Percentiles rank a stretch among this genome's conserved stretches.
Evolutionary conservation across 1,140 invertebrate species (phyloP).

Genomic region (Pinna nobilis): DNA sequence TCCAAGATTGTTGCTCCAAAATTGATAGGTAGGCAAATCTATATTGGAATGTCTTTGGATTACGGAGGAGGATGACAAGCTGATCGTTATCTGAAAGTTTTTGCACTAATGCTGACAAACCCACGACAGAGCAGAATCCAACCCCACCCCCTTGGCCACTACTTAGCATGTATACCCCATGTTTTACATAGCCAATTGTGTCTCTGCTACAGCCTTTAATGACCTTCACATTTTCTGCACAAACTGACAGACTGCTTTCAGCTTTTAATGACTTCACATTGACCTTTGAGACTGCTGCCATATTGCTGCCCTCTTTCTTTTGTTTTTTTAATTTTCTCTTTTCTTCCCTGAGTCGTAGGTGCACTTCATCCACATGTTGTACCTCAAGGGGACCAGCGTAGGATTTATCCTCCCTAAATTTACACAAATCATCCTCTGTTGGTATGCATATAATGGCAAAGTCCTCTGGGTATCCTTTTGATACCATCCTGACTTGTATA

Average conservation of each 20-base stretch:
- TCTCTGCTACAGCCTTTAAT: slow-evolving; percentile 73
- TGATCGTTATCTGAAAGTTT: not conserved
- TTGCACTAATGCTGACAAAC: slow-evolving; percentile 42
- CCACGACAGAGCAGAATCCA: slow-evolving; percentile 61
- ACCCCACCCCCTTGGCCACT: slow-evolving; percentile 59
- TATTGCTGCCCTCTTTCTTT: slow-evolving; percentile 36
- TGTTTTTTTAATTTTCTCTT: slow-evolving; percentile 72
- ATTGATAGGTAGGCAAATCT: slow-evolving; percentile 54
- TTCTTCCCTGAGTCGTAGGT: slow-evolving; percentile 77
- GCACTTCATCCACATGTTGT: slow-evolving; percentile 78
- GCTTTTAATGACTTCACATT: slow-evolving; percentile 12
- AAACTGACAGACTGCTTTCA: slow-evolving; percentile 66
- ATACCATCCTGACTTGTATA: slow-evolving; percentile 52
- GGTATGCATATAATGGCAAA: slow-evolving; percentile 75
- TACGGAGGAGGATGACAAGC: slow-evolving; percentile 61
- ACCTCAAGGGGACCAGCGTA: slow-evolving; percentile 77
- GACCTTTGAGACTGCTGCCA: not conserved
- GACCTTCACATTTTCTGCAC: slow-evolving; percentile 30
- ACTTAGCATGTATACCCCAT: slow-evolving; percentile 82
- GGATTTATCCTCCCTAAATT: slow-evolving; percentile 68
- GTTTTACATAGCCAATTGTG: slow-evolving; percentile 84
- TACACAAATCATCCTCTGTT: slow-evolving; percentile 76
- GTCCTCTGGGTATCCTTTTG: slow-evolving; percentile 57
- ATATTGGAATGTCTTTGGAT: slow-evolving; percentile 64
- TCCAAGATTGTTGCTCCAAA: not conserved